Evolutionary conservation across 2,888 invertebrate species (phyloP), one percentile per base, ranked within the genome.

Genomic region (Orthosia incerta): DNA sequence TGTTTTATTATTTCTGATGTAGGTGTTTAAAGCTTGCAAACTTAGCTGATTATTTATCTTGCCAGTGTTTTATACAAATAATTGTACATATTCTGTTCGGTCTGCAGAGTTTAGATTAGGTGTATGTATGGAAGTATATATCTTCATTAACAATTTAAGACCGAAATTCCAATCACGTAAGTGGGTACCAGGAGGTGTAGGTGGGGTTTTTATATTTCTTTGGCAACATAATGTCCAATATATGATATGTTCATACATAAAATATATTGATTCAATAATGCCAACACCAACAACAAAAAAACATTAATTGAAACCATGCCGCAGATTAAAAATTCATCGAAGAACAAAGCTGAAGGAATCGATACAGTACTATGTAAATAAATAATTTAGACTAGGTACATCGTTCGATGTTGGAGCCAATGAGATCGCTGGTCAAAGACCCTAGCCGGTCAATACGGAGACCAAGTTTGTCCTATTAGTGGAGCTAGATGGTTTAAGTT

Each of bases 381-480:
- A 79, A 84, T 85, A 78, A 86, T 86, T 74, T 61, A 71, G 67
- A 62, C 51, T 23, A n/a, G n/a, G n/a, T n/a, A 65, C n/a, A 62
- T 26, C 11, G 57, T 51, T 66, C 63, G 69, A 76, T 67, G 66
- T 68, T 50, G 39, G 26, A 20, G 18, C 16, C 60, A 74, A 74
- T 73, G 76, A 26, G 67, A 69, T 53, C 71, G 64, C 46, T 73
- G 80, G 80, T 76, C 86, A 79, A 75, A 71, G 76, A 86, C 84
- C 80, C 20, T 61, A 61, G 68, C 23, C 62, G 70, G 67, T 80
- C 80, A 74, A 79, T 78, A 55, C 11, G 18, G 12, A 60, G 51
- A 60, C 45, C 23, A 20, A 60, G 67, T 68, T 57, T n/a, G 69
- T 55, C n/a, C 65, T 53, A 61, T n/a, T 39, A 53, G 20, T 39